Evolutionary conservation across 2,113 vertebrate genomes (phyloP).

Genomic region (Ictalurus furcatus): DNA sequence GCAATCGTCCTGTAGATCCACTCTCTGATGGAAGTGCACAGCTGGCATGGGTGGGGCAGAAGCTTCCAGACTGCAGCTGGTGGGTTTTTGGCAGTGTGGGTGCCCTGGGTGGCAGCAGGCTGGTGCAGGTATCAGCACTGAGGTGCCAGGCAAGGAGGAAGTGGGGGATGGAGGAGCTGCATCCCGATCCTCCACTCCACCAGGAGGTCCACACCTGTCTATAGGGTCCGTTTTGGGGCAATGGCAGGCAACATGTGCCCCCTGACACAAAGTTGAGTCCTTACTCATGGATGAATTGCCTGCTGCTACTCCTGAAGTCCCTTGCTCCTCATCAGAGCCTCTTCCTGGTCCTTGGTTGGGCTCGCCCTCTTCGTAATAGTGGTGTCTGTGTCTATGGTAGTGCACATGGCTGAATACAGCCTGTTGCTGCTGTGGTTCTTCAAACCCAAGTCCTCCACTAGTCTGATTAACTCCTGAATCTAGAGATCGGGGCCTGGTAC

Average conservation of each 20-base stretch:
- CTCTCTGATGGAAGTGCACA: conserved; percentile 74
- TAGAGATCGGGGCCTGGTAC: conserved; percentile 79
- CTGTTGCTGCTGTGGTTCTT: conserved; percentile 74
- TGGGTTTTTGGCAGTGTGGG: conserved; percentile 76
- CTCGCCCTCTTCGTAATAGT: conserved; percentile 84
- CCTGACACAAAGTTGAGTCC: conserved; percentile 67
- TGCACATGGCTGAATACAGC: conserved; percentile 87
- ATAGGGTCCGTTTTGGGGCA: conserved; percentile 66
- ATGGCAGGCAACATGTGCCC: conserved; percentile 65
- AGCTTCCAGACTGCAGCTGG: conserved; percentile 72
- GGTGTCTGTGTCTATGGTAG: conserved; percentile 93
- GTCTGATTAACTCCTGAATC: conserved; percentile 78
- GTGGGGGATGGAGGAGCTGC: conserved; percentile 26
- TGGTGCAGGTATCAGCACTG: conserved; percentile 59
- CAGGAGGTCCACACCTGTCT: conserved; percentile 61
- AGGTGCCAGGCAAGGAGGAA: conserved; percentile 58
- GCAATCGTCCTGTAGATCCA: conserved; percentile 73
- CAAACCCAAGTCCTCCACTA: conserved; percentile 41
- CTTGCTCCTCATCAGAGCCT: conserved; percentile 72
- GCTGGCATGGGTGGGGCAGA: conserved; percentile 53
- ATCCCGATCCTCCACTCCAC: conserved; percentile 65
- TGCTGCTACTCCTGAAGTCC: conserved; percentile 48
- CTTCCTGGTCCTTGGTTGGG: conserved; percentile 65
- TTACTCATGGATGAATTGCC: conserved; percentile 60
- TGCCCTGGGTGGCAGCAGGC: conserved; percentile 75